These are phyloP conservation scores for Caenorhabditis remanei DNA, from an alignment of 1,140 invertebrate species.

Conservation along the genomic window DNA sequence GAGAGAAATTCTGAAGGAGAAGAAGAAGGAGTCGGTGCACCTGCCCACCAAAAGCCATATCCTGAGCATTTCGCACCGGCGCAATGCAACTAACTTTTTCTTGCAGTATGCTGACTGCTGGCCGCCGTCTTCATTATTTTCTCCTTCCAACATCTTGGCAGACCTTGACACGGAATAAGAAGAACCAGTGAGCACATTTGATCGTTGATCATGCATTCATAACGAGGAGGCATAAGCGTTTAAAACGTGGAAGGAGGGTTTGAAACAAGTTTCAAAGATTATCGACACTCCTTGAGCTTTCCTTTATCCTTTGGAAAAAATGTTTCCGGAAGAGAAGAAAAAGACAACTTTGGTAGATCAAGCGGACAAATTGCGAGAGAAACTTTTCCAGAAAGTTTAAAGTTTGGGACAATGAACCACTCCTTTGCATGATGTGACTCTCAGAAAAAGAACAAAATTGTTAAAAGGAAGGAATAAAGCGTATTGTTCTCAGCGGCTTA, in stretches of 20 bases:
- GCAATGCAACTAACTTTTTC: background rate
- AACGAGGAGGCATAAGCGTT: constrained; percentile 23
- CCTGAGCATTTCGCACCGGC: background rate
- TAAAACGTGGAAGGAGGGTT: constrained; percentile 23
- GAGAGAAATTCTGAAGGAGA: background rate
- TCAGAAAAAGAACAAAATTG: background rate
- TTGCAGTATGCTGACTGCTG: background rate
- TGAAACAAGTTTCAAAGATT: constrained; percentile 53
- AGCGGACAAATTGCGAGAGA: constrained; percentile 8
- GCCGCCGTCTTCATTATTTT: background rate
- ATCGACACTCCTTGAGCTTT: constrained; percentile 25
- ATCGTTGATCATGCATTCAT: constrained; percentile 49
- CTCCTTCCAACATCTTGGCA: constrained; percentile 30
- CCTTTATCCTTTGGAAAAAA: background rate
- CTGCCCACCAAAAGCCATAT: constrained; percentile 47
- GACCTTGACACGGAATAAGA: constrained; percentile 28
- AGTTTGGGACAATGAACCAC: background rate
- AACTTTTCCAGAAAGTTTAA: background rate
- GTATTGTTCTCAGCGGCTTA: background rate
- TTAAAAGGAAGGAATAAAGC: background rate
- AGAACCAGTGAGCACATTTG: constrained; percentile 42
- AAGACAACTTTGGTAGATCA: background rate
- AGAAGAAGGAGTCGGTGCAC: constrained; percentile 12
- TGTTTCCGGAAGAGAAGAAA: background rate
- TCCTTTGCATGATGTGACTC: background rate